A percentile compares a stretch with the other conserved stretches of the same genome.
Evolutionary conservation across 2,113 vertebrate genomes (phyloP).

Genomic region (Galbula dea): DNA sequence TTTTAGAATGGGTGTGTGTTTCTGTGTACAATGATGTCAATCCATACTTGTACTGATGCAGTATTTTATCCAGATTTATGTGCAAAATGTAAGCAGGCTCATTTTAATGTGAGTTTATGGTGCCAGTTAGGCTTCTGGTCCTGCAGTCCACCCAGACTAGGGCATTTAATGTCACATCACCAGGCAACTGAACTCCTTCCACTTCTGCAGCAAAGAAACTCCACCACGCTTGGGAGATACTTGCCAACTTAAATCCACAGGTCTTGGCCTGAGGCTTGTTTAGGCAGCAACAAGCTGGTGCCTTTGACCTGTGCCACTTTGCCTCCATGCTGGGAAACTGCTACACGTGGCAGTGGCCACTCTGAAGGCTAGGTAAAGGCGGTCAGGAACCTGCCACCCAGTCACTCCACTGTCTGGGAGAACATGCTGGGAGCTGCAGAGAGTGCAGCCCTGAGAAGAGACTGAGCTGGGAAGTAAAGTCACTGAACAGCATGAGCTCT

Average conservation of each 20-base stretch:
- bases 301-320: fast-evolving
- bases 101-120: fast-evolving
- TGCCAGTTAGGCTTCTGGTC: not conserved
- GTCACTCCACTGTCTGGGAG: too few species aligned
- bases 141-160: not conserved
- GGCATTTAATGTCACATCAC: not conserved
- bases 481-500: too few species aligned
- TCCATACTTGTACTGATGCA: fast-evolving
- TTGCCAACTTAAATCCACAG: fast-evolving
- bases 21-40: not conserved
- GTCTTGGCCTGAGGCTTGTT: not conserved
- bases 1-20: not conserved
- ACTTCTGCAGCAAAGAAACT: not conserved
- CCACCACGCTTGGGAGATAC: fast-evolving
- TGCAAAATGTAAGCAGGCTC: not conserved
- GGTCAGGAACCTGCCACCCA: fast-evolving
- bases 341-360: fast-evolving
- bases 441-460: too few species aligned
- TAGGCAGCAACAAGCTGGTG: fast-evolving
- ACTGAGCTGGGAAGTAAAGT: too few species aligned
- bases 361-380: not conserved
- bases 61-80: not conserved
- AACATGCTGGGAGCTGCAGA: too few species aligned
- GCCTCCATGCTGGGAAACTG: not conserved
- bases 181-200: not conserved